These are phyloP conservation scores for Cerceris rybyensis DNA, from an alignment of 2,888 invertebrate genomes.

Conservation along the genomic window DNA sequence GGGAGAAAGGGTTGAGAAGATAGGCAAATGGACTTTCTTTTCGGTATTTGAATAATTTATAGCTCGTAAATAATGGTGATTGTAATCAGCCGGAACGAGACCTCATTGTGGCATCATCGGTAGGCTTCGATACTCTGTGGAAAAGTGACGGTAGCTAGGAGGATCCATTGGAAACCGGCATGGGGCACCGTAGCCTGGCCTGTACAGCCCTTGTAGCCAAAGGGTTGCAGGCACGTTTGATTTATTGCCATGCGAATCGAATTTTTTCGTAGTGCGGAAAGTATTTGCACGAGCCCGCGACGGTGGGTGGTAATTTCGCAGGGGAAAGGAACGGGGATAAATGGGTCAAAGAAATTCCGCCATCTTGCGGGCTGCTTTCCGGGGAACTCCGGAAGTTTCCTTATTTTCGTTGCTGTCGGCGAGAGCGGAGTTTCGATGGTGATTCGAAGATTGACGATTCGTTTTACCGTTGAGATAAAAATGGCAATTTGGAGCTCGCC, in stretches of 20 bases:
- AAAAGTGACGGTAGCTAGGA: conserved; percentile 37
- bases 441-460: neutral
- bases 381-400: conserved; percentile 1
- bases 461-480: neutral
- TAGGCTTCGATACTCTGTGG: conserved; percentile 58
- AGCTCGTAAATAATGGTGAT: conserved; percentile 74
- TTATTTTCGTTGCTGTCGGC: neutral
- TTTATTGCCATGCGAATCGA: conserved; percentile 77
- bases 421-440: neutral
- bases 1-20: conserved; percentile 45
- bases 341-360: conserved; percentile 58
- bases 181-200: conserved; percentile 60
- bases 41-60: conserved; percentile 75
- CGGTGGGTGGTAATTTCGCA: conserved; percentile 33
- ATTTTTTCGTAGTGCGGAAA: conserved; percentile 67
- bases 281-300: conserved; percentile 25
- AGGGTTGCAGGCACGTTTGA: conserved; percentile 72
- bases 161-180: neutral
- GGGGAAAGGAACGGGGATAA: conserved; percentile 24
- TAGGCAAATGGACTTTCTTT: conserved; percentile 47
- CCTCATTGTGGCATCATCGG: conserved; percentile 70
- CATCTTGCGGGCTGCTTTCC: neutral
- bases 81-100: conserved; percentile 73
- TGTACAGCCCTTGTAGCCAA: conserved; percentile 60
- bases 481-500: no score